These are phyloP conservation scores for Sciurus niger DNA, from an alignment of 2,113 vertebrate genomes.

Conservation along the genomic window DNA sequence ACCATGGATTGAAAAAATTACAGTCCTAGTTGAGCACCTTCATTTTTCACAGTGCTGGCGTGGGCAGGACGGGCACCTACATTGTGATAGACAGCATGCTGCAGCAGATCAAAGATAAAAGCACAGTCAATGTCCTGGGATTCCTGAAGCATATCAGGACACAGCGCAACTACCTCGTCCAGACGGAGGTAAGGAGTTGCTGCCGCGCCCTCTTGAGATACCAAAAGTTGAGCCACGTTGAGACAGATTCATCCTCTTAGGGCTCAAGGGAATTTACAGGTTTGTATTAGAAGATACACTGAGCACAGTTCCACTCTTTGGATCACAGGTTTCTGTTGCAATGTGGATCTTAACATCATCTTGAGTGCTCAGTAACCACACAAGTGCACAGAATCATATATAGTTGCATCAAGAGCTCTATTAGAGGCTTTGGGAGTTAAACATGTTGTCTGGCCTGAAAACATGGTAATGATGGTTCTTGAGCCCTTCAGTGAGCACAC, in stretches of 20 bases:
- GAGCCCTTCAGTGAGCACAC: neutral
- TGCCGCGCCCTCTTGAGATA: rapidly evolving
- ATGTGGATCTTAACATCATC: neutral
- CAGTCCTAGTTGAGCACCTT: neutral
- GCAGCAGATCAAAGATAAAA: constrained; percentile 98
- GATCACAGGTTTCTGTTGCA: neutral
- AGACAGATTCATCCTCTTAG: neutral
- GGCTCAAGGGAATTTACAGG: neutral
- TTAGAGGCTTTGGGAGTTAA: neutral
- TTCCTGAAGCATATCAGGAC: constrained; percentile 99
- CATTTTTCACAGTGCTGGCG: constrained; percentile 93
- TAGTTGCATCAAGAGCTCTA: neutral
- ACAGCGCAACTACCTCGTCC: constrained; percentile 98
- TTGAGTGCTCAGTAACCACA: neutral
- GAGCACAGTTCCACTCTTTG: neutral
- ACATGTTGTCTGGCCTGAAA: neutral
- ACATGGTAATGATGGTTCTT: neutral
- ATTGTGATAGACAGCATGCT: constrained; percentile 99
- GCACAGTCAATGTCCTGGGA: constrained; percentile 97
- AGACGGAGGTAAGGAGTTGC: constrained; percentile 95
- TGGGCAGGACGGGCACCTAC: constrained; percentile 99
- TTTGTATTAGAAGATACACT: neutral
- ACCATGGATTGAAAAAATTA: neutral
- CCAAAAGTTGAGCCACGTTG: neutral
- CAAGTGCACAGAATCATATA: neutral